A percentile compares a stretch with the other conserved stretches of the same genome.
These are phyloP conservation scores for Gymnocypris eckloni DNA, from an alignment of 2,797 vertebrate genomes.

Conservation along the genomic window DNA sequence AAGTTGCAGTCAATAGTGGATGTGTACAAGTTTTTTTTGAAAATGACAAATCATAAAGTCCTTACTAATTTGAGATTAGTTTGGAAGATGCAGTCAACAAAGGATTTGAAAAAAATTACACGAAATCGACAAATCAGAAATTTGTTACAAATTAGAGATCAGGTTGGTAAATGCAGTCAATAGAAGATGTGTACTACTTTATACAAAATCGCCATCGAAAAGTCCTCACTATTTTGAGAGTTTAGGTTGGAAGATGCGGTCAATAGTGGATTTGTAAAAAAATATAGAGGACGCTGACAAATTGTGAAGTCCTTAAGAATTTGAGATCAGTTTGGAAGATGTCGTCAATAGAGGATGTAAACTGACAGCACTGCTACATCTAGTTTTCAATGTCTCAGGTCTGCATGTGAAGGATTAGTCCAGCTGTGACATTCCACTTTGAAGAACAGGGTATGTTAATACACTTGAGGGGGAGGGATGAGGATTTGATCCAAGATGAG, in stretches of 20 bases:
- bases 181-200: background rate
- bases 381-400: slow-evolving; percentile 17
- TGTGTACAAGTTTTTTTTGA: too few relatives aligned
- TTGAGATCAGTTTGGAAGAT: background rate
- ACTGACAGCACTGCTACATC: background rate
- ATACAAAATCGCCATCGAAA: background rate
- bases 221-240: background rate
- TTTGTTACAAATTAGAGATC: background rate
- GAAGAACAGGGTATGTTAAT: slow-evolving; percentile 39
- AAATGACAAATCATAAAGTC: too few relatives aligned
- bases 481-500: slow-evolving; percentile 45
- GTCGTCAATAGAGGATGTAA: background rate
- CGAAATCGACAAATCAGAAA: background rate
- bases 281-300: too few relatives aligned
- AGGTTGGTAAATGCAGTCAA: background rate
- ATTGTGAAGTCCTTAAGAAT: background rate
- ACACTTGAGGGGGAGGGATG: slow-evolving; percentile 25
- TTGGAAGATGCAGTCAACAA: too few relatives aligned
- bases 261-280: background rate
- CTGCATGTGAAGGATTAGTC: slow-evolving; percentile 36
- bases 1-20: too few relatives aligned
- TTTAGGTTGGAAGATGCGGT: background rate
- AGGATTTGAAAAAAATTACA: background rate
- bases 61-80: too few relatives aligned
- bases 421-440: slow-evolving; percentile 46